These are phyloP conservation scores for Schizotus pectinicornis DNA, from an alignment of 2,888 invertebrate genomes.

Conservation along the genomic window DNA sequence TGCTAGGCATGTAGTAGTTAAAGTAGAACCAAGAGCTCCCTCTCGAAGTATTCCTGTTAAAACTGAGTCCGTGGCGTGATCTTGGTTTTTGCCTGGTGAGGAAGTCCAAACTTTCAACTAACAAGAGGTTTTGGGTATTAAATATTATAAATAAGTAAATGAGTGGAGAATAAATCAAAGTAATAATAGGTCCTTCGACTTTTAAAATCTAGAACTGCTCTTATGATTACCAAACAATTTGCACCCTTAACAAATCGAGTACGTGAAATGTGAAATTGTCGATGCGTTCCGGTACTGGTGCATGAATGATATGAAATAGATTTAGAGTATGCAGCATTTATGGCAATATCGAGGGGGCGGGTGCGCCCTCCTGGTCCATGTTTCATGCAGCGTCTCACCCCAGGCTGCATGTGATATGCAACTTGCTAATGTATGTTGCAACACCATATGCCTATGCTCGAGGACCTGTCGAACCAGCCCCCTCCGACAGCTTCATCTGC, in stretches of 20 bases:
- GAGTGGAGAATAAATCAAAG: no score
- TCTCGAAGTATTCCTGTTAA: no score
- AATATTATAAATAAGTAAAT: neutral
- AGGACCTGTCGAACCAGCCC: constrained; percentile 53
- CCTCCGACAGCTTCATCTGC: constrained; percentile 45
- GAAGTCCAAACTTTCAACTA: no score
- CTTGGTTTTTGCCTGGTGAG: no score
- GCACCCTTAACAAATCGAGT: no score
- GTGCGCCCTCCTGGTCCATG: constrained; percentile 48
- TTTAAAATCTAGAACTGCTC: no score
- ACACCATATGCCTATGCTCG: constrained; percentile 54
- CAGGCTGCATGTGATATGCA: constrained; percentile 50
- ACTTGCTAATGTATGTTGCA: constrained; percentile 57
- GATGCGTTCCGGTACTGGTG: neutral
- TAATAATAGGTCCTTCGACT: no score
- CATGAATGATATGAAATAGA: constrained; percentile 36
- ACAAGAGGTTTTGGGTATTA: no score
- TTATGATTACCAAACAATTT: no score
- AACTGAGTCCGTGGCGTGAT: no score
- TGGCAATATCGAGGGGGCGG: constrained; percentile 54
- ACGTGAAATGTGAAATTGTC: neutral
- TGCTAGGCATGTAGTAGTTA: no score
- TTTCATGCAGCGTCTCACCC: constrained; percentile 52
- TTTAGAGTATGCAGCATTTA: constrained; percentile 43
- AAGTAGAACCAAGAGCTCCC: no score